These are phyloP conservation scores for Taenaris catops DNA, from an alignment of 2,888 invertebrate species.

Conservation along the genomic window DNA sequence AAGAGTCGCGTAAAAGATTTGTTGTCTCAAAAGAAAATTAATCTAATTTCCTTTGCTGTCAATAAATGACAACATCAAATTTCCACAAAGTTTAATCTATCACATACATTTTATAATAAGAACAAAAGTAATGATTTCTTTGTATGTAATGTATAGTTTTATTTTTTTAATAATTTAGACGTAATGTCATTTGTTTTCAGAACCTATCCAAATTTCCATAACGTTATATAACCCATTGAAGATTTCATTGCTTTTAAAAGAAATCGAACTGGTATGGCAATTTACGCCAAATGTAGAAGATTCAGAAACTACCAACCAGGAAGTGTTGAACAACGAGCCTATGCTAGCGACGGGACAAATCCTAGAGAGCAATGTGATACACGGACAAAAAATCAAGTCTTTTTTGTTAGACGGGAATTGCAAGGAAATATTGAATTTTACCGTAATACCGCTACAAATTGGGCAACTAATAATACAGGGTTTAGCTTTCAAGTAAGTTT, in stretches of 20 bases:
- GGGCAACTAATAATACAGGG: slow-evolving; percentile 88
- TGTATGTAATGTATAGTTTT: too few relatives aligned
- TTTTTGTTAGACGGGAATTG: slow-evolving; percentile 79
- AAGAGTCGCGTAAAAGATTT: too few relatives aligned
- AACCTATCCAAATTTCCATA: slow-evolving; percentile 89
- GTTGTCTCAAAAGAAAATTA: too few relatives aligned
- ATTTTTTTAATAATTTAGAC: too few relatives aligned
- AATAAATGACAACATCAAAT: too few relatives aligned
- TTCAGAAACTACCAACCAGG: slow-evolving; percentile 34
- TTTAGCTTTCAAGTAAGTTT: slow-evolving; percentile 82
- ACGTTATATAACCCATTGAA: slow-evolving; percentile 88
- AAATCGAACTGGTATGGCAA: slow-evolving; percentile 87
- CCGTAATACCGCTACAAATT: slow-evolving; percentile 85
- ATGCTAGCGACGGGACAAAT: slow-evolving; percentile 43
- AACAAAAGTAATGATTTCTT: too few relatives aligned
- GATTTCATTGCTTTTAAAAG: slow-evolving; percentile 83
- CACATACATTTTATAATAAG: too few relatives aligned
- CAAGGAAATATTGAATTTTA: slow-evolving; percentile 83
- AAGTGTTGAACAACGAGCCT: slow-evolving; percentile 49
- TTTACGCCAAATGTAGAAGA: slow-evolving; percentile 56
- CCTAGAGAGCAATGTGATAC: slow-evolving; percentile 63
- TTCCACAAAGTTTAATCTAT: too few relatives aligned
- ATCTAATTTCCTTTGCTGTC: too few relatives aligned
- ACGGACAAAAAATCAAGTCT: slow-evolving; percentile 77
- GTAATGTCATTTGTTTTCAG: slow-evolving; percentile 55